Evolutionary conservation across 2,888 invertebrate species (phyloP).

Genomic region (Hydropsyche betteni): DNA sequence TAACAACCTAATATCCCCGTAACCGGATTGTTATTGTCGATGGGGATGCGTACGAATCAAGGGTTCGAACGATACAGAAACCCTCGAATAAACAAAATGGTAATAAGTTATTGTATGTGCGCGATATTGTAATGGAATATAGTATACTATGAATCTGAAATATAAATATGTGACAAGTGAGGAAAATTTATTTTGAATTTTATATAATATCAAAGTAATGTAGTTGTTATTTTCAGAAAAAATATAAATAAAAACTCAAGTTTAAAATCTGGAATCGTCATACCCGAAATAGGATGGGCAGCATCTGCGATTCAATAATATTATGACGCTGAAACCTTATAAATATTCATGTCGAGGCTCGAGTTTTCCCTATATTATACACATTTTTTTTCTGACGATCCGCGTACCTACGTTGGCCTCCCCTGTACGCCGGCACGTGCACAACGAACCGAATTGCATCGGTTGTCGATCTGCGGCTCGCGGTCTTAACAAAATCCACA

Average conservation of each 20-base stretch:
- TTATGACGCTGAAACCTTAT: slow-evolving; percentile 31
- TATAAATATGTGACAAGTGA: no score
- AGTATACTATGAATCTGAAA: no score
- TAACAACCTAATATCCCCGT: slow-evolving; percentile 47
- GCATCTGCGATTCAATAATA: slow-evolving; percentile 21
- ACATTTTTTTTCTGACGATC: neutral
- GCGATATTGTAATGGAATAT: no score
- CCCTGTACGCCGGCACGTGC: neutral
- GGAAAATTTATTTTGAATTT: no score
- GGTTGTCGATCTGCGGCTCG: no score
- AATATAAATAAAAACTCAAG: slow-evolving; percentile 1
- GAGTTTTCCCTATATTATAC: slow-evolving; percentile 10
- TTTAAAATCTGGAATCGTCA: slow-evolving; percentile 28
- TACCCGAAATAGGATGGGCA: no score
- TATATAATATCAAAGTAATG: no score
- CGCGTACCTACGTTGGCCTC: neutral
- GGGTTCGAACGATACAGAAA: slow-evolving; percentile 40
- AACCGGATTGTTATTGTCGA: slow-evolving; percentile 46
- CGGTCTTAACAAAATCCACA: no score
- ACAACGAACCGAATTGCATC: no score
- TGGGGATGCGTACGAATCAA: slow-evolving; percentile 37
- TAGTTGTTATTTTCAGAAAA: no score
- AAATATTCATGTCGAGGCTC: slow-evolving; percentile 20
- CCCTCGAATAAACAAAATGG: slow-evolving; percentile 16
- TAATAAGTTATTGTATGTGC: neutral